These are phyloP conservation scores for Agrilus mali DNA, from an alignment of 2,888 invertebrate genomes.

Conservation along the genomic window DNA sequence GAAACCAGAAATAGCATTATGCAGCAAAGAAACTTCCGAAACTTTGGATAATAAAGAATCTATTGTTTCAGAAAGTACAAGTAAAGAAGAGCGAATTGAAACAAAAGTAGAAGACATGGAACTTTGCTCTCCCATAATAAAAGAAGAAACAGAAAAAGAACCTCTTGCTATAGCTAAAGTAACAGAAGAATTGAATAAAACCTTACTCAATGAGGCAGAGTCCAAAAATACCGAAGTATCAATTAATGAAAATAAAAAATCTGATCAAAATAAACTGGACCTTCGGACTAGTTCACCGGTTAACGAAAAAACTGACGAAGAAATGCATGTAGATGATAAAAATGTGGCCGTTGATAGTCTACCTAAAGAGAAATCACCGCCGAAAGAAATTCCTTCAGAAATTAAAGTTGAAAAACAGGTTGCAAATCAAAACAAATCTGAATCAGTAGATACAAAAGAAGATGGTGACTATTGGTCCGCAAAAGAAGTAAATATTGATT, in stretches of 20 bases:
- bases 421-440: slow-evolving; percentile 10
- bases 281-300: not conserved
- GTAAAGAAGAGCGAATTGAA: not conserved
- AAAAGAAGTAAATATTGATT: slow-evolving; percentile 68
- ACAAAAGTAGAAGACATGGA: not conserved
- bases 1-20: too few species aligned
- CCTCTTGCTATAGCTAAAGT: slow-evolving; percentile 23
- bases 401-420: slow-evolving; percentile 17
- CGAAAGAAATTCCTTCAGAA: too few species aligned
- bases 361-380: too few species aligned
- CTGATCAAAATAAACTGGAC: not conserved
- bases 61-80: too few species aligned
- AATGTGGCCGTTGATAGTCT: too few species aligned
- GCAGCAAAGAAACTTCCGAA: too few species aligned
- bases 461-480: slow-evolving; percentile 68
- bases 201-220: too few species aligned
- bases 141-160: slow-evolving; percentile 1
- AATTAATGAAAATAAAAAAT: not conserved
- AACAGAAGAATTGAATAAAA: slow-evolving; percentile 25
- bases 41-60: too few species aligned
- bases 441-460: slow-evolving; percentile 40
- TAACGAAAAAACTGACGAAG: not conserved
- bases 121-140: not conserved
- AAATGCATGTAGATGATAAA: too few species aligned
- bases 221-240: slow-evolving; percentile 4